Evolutionary conservation across 2,113 vertebrate species (phyloP).

Genomic region (Pristiophorus japonicus): DNA sequence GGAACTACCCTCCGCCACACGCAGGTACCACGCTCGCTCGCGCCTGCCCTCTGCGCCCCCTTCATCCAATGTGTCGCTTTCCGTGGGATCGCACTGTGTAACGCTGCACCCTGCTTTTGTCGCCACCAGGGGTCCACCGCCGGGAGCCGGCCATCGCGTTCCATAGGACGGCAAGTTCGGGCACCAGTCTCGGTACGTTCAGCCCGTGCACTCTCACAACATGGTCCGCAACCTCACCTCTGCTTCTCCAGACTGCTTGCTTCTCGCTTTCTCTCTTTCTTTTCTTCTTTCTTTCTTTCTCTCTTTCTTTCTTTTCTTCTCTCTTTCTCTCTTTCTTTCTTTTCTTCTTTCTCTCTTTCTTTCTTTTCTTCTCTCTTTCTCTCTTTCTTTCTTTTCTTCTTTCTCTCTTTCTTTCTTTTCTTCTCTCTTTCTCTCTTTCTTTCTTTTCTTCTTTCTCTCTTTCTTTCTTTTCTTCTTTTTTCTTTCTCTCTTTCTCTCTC

Average conservation of each 20-base stretch:
- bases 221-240: not conserved
- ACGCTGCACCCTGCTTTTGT: not conserved
- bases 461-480: no score
- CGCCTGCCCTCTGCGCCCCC: not conserved
- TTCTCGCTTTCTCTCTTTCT: not conserved
- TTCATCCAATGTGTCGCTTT: not conserved
- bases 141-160: not conserved
- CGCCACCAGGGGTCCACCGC: not conserved
- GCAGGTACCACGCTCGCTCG: not conserved
- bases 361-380: no score
- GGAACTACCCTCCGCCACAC: no score
- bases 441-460: no score
- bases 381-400: no score
- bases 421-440: no score
- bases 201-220: not conserved
- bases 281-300: not conserved
- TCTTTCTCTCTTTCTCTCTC: no score
- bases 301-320: not conserved
- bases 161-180: not conserved
- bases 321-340: not conserved
- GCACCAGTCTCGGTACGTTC: not conserved
- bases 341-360: not conserved
- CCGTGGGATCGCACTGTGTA: not conserved
- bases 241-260: not conserved
- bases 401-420: no score